These are phyloP conservation scores for Drosophila sechellia DNA, from an alignment of 1,140 invertebrate genomes.

Conservation along the genomic window DNA sequence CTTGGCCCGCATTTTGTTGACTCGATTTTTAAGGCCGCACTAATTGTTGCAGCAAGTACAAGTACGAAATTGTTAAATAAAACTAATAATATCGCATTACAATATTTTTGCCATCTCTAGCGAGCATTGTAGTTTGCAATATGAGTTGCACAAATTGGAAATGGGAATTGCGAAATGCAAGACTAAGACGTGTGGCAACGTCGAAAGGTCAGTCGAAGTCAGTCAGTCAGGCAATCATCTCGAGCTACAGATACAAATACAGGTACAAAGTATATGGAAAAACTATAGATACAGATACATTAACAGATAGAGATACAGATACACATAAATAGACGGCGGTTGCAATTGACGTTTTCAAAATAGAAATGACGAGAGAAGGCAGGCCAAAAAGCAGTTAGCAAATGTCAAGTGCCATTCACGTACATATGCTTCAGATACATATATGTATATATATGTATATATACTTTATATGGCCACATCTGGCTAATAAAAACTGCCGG, in stretches of 20 bases:
- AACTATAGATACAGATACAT: conserved; percentile 9
- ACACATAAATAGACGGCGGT: conserved; percentile 1
- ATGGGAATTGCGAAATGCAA: conserved; percentile 10
- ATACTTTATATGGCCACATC: conserved; percentile 32
- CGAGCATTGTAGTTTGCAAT: conserved; percentile 1
- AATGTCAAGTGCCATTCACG: conserved; percentile 68
- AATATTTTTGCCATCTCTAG: not conserved
- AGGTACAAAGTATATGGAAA: not conserved
- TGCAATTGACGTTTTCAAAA: conserved; percentile 58
- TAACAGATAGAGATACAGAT: not conserved
- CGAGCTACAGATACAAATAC: conserved; percentile 6
- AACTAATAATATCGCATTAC: not conserved
- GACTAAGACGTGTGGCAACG: conserved; percentile 35
- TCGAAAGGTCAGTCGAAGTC: conserved; percentile 40
- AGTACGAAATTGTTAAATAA: not conserved
- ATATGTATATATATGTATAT: not conserved
- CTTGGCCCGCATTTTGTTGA: conserved; percentile 7
- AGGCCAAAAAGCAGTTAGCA: conserved; percentile 45
- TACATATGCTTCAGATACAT: conserved; percentile 8
- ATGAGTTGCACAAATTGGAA: conserved; percentile 36
- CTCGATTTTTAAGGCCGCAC: not conserved
- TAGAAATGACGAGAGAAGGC: conserved; percentile 65
- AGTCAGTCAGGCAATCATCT: conserved; percentile 38
- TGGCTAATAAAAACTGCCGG: conserved; percentile 35
- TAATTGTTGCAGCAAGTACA: not conserved